phyloP scores from a whole-genome alignment of 1,140 invertebrate genomes.

The Dysdera silvatica region DNA sequence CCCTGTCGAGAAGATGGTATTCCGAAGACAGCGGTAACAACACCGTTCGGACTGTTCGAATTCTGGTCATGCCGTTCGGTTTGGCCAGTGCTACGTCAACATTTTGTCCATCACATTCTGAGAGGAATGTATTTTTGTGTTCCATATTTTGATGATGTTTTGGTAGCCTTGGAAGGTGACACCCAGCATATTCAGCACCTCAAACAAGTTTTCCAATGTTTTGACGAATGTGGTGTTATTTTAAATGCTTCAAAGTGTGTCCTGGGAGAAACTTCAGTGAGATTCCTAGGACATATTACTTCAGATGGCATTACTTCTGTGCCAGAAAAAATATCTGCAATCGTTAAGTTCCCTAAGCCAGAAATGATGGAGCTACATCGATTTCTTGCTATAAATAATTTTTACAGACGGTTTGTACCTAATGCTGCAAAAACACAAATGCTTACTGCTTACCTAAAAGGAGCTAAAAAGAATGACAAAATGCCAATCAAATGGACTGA shows the following conservation, averaged over 20 bases:
- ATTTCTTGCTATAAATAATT: slow-evolving; percentile 43
- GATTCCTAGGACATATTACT: slow-evolving; percentile 22
- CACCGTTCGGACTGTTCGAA: slow-evolving; percentile 27
- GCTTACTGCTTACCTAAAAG: not conserved
- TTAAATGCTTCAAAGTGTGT: slow-evolving; percentile 36
- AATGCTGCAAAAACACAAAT: not conserved
- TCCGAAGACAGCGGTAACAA: slow-evolving; percentile 25
- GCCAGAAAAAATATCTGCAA: slow-evolving; percentile 1
- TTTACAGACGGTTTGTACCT: slow-evolving; percentile 34
- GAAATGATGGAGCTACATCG: slow-evolving; percentile 36
- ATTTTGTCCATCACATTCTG: slow-evolving; percentile 23
- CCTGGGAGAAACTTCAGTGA: slow-evolving; percentile 9
- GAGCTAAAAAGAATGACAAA: not conserved
- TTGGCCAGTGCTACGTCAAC: slow-evolving; percentile 23
- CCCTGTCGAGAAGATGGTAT: slow-evolving; percentile 10
- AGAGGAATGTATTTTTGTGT: not conserved
- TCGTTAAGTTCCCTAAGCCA: slow-evolving; percentile 33
- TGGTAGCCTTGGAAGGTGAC: slow-evolving; percentile 41
- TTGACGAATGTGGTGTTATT: slow-evolving; percentile 38
- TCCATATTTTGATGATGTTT: slow-evolving; percentile 34
- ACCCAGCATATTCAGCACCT: slow-evolving; percentile 42
- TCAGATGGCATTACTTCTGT: slow-evolving; percentile 12
- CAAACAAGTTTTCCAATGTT: slow-evolving; percentile 37
- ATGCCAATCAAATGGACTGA: slow-evolving; percentile 21
- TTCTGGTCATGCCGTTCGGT: slow-evolving; percentile 24